A percentile compares a stretch with the other conserved stretches of the same genome.
These are phyloP conservation scores for Dorcus parallelipipedus DNA, from an alignment of 2,888 invertebrate genomes.

Conservation along the genomic window DNA sequence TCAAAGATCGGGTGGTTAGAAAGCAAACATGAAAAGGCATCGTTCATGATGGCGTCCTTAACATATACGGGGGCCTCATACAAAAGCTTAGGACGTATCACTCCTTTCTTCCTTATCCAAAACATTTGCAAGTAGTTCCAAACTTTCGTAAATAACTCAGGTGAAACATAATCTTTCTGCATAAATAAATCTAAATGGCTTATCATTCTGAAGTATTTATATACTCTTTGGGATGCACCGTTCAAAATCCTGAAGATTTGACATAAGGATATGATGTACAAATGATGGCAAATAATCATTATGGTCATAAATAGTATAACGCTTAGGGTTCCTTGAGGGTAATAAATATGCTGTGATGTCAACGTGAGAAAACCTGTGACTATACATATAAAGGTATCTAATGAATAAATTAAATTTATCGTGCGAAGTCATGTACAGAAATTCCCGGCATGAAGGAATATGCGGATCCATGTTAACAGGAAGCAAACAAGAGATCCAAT, in stretches of 20 bases:
- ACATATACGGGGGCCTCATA: slow-evolving; percentile 19
- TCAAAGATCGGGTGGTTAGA: slow-evolving; percentile 16
- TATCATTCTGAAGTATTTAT: not conserved
- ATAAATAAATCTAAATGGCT: slow-evolving; percentile 13
- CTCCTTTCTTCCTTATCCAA: slow-evolving; percentile 10
- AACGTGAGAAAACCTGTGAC: slow-evolving; percentile 12
- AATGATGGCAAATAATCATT: slow-evolving; percentile 5
- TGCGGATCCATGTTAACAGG: slow-evolving; percentile 5
- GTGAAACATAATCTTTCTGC: slow-evolving; percentile 11
- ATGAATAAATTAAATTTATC: slow-evolving; percentile 16
- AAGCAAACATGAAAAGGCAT: slow-evolving; percentile 17
- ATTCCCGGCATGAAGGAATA: not conserved
- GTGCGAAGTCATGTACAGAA: slow-evolving; percentile 6
- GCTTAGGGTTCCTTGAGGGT: slow-evolving; percentile 3
- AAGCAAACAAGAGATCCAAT: slow-evolving; percentile 2
- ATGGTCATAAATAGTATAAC: slow-evolving; percentile 9
- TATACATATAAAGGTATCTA: slow-evolving; percentile 11
- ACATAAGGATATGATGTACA: slow-evolving; percentile 8
- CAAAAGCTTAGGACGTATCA: slow-evolving; percentile 5
- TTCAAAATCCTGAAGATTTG: slow-evolving; percentile 10
- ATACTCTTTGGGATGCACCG: not conserved
- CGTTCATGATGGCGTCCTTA: slow-evolving; percentile 16
- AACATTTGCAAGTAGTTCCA: slow-evolving; percentile 6
- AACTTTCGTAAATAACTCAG: slow-evolving; percentile 8
- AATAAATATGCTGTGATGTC: slow-evolving; percentile 8